phyloP scores from a whole-genome alignment of 2,113 vertebrate species.

The Myiopsitta monachus region DNA sequence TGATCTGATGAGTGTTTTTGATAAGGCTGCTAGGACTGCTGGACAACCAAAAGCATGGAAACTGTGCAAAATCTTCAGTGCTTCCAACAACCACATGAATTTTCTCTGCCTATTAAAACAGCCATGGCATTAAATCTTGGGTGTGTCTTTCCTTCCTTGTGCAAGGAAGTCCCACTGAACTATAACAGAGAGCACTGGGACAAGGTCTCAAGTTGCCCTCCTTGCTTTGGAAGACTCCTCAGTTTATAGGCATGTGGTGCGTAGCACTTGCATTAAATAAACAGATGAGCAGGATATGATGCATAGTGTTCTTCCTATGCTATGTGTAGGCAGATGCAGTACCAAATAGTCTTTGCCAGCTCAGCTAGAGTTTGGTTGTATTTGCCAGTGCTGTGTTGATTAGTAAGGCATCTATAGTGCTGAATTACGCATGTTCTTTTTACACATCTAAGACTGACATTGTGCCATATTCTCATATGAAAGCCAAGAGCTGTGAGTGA shows the following conservation, averaged over 20 bases:
- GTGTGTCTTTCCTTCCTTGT: not conserved
- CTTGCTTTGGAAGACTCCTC: not conserved
- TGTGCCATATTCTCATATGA: not conserved
- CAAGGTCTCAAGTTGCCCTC: not conserved
- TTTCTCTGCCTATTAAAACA: not conserved
- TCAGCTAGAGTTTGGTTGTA: not conserved
- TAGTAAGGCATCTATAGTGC: not conserved
- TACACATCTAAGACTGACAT: not conserved
- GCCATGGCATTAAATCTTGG: not conserved
- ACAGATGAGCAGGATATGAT: not conserved
- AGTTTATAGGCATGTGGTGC: not conserved
- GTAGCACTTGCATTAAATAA: not conserved
- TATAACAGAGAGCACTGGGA: not conserved
- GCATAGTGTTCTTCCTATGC: not conserved
- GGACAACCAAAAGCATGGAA: not conserved
- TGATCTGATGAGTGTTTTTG: not conserved
- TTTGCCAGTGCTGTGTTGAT: not conserved
- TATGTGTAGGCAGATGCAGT: rapidly evolving
- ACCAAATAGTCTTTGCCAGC: not conserved
- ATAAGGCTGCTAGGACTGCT: not conserved
- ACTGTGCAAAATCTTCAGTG: not conserved
- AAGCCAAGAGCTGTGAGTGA: not conserved
- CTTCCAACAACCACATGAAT: not conserved
- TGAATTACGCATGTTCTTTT: not conserved
- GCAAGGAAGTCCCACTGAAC: not conserved